Base-by-base conservation (phyloP, 2,888 invertebrate species). In the Heliothis peltigera region DNA sequence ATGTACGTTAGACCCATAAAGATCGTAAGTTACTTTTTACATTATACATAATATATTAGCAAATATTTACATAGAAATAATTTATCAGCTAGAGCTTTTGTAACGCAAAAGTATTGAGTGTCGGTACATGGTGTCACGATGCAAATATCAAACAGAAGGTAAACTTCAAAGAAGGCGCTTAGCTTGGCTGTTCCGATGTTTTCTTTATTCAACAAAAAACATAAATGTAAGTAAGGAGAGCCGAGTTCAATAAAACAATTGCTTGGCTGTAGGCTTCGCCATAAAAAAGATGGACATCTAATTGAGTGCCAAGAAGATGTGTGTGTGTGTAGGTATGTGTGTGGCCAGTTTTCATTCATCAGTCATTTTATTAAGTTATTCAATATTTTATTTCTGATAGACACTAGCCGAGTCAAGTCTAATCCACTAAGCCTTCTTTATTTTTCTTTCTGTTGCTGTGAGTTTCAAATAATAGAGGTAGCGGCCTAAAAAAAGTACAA, bases 401-500 rank as follows among this genome's bases (percentile, higher is more conserved):
- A n/a, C n/a, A n/a, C n/a, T n/a, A n/a, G n/a, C n/a, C n/a, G n/a
- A n/a, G n/a, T n/a, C n/a, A n/a, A n/a, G n/a, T n/a, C n/a, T n/a
- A n/a, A n/a, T n/a, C n/a, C n/a, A n/a, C n/a, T n/a, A n/a, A n/a
- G n/a, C n/a, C n/a, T n/a, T n/a, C n/a, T n/a, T n/a, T n/a, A n/a
- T n/a, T n/a, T n/a, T n/a, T n/a, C n/a, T n/a, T 28, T 28, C 28
- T 28, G 28, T 2, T 25, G 7, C 25, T 25, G 10, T 6, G 2
- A 28, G 1, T 28, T 28, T 28, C 6, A 28, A 28, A 8, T 25
- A 0, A 7, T 28, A 28, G 28, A 10, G 8, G 28, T 47, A 74
- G 21, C 48, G 46, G 35, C 44, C 47, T 42, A 15, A 42, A 54
- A 75, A 71, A 72, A 64, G 2, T 39, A 57, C 48, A 60, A 59